Conservation (phyloP, 2,113 vertebrate species). For the Ictalurus furcatus region DNA sequence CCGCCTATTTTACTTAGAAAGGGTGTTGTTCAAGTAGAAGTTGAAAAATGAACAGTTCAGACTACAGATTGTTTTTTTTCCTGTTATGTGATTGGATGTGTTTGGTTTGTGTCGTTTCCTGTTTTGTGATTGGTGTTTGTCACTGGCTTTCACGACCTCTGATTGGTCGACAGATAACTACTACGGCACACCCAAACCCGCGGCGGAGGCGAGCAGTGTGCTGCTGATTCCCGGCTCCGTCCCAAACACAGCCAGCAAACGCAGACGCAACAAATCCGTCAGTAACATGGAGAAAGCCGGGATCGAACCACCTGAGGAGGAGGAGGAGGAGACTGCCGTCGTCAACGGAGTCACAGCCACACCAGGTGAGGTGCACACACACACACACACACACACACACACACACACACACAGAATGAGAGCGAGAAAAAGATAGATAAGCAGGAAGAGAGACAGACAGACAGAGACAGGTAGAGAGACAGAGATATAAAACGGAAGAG, state of each 20-base stretch:
- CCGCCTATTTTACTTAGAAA: not conserved
- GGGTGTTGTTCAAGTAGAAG: not conserved
- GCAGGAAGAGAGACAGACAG: not conserved
- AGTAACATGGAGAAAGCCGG: slow-evolving; percentile 98
- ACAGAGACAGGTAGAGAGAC: not conserved
- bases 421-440: not conserved
- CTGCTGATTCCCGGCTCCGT: slow-evolving; percentile 92
- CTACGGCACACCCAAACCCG: slow-evolving; percentile 97
- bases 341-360: slow-evolving; percentile 92
- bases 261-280: slow-evolving; percentile 96
- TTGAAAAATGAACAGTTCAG: not conserved
- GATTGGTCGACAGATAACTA: slow-evolving; percentile 83
- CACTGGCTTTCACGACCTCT: not conserved
- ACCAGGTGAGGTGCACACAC: slow-evolving; percentile 52
- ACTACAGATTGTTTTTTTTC: not conserved
- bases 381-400: slow-evolving; percentile 1
- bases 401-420: not conserved
- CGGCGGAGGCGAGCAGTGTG: slow-evolving; percentile 95
- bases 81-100: slow-evolving; percentile 3
- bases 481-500: not conserved
- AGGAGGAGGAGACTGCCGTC: slow-evolving; percentile 89
- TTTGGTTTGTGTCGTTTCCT: not conserved
- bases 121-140: not conserved
- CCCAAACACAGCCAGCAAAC: slow-evolving; percentile 92
- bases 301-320: slow-evolving; percentile 91